Evolutionary conservation across 2,113 vertebrate genomes (phyloP).

Genomic region (Oryzias melastigma): DNA sequence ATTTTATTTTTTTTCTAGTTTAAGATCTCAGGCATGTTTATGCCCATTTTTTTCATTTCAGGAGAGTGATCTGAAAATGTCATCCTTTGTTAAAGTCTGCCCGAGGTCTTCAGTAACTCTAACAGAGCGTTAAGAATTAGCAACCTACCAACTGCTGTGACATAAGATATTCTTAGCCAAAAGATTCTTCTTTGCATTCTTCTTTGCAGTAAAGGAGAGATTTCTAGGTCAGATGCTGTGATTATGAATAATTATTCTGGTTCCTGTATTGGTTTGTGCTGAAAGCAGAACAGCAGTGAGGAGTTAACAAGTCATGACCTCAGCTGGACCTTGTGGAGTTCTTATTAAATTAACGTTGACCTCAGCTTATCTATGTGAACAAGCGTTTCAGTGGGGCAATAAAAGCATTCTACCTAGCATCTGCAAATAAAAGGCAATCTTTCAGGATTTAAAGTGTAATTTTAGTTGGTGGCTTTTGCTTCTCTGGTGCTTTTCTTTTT

Average conservation of each 20-base stretch:
- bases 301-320: conserved; percentile 30
- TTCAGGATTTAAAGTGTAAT: neutral
- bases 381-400: conserved; percentile 1
- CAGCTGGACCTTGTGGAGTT: neutral
- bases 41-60: conserved; percentile 44
- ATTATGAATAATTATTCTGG: conserved; percentile 18
- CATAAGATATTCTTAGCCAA: conserved; percentile 39
- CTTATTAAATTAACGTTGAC: conserved; percentile 49
- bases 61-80: conserved; percentile 73
- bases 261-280: conserved; percentile 1
- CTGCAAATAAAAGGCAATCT: conserved; percentile 1
- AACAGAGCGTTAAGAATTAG: conserved; percentile 65
- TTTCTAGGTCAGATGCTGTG: conserved; percentile 17
- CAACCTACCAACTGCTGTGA: conserved; percentile 59
- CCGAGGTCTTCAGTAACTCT: conserved; percentile 55
- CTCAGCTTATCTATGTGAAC: conserved; percentile 37
- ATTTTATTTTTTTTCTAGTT: conserved; percentile 48
- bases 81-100: conserved; percentile 62
- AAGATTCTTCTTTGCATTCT: conserved; percentile 13
- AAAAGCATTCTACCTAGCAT: neutral
- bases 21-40: conserved; percentile 41
- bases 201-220: conserved; percentile 23
- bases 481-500: neutral
- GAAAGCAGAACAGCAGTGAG: neutral
- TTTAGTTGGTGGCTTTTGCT: conserved; percentile 8